These are phyloP conservation scores for Ascidia mentula DNA, from an alignment of 23 tunicate species.

Conservation along the genomic window DNA sequence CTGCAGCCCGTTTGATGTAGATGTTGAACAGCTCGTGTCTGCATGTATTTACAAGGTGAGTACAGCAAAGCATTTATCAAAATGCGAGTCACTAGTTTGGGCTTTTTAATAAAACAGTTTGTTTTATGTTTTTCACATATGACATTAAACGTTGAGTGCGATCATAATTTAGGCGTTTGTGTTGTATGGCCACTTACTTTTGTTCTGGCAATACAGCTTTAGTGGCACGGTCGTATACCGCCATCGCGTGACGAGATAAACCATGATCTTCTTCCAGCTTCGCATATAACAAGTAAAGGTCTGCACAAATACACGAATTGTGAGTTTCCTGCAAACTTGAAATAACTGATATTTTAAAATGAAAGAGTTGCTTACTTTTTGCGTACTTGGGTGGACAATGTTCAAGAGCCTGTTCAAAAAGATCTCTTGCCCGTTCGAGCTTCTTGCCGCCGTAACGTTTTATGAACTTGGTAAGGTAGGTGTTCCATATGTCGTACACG, in stretches of 20 bases:
- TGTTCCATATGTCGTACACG: constrained; percentile 96
- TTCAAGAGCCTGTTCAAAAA: constrained; percentile 92
- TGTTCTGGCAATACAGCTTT: constrained; percentile 79
- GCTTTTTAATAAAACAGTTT: neutral
- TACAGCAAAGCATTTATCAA: no score
- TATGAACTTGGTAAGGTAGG: constrained; percentile 87
- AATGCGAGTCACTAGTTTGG: neutral
- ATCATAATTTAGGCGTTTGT: neutral
- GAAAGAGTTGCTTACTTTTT: constrained; percentile 35
- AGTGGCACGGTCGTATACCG: constrained; percentile 83
- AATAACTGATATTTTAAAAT: no score
- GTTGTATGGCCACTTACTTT: no score
- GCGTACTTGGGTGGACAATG: constrained; percentile 84
- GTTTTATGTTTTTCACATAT: no score
- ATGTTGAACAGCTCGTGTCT: constrained; percentile 90
- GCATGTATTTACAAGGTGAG: neutral
- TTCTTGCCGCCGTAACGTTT: constrained; percentile 88
- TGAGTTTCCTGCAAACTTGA: neutral
- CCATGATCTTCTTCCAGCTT: constrained; percentile 97
- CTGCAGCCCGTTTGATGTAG: constrained; percentile 83
- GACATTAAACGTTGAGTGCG: neutral
- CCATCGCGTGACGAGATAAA: constrained; percentile 83
- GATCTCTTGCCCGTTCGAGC: constrained; percentile 91
- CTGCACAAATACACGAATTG: constrained; percentile 6
- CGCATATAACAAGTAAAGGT: constrained; percentile 84